Conservation (phyloP, 2,888 invertebrate genomes). For the Aphodius granarius region DNA sequence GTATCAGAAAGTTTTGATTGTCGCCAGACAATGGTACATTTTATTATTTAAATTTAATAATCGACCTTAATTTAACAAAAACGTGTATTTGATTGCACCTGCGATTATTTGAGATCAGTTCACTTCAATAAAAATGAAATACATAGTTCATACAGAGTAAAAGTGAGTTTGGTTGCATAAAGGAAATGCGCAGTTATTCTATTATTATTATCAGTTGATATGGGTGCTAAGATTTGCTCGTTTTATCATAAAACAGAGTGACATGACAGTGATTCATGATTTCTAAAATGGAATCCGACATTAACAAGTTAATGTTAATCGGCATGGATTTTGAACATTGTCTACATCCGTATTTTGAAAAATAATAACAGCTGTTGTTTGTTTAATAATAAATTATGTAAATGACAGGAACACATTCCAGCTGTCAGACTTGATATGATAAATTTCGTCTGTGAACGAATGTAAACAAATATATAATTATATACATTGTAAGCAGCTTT, state of each 20-base stretch:
- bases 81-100: too few relatives aligned
- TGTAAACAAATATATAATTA: not conserved
- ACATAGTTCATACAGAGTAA: too few relatives aligned
- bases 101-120: too few relatives aligned
- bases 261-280: not conserved
- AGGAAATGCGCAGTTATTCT: not conserved
- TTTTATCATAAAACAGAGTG: not conserved
- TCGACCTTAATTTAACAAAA: too few relatives aligned
- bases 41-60: too few relatives aligned
- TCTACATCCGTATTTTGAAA: not conserved
- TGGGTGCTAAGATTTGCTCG: not conserved
- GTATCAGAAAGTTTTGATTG: not conserved
- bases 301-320: not conserved
- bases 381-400: not conserved
- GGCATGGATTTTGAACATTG: not conserved
- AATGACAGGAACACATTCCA: not conserved
- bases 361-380: not conserved
- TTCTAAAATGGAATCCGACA: not conserved
- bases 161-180: not conserved
- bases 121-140: too few relatives aligned
- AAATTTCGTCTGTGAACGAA: not conserved
- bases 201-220: not conserved
- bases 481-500: not conserved
- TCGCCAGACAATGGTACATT: too few relatives aligned
- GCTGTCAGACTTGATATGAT: not conserved